Evolutionary conservation across 2,888 invertebrate genomes (phyloP).

Genomic region (Podotricha telesiphe): DNA sequence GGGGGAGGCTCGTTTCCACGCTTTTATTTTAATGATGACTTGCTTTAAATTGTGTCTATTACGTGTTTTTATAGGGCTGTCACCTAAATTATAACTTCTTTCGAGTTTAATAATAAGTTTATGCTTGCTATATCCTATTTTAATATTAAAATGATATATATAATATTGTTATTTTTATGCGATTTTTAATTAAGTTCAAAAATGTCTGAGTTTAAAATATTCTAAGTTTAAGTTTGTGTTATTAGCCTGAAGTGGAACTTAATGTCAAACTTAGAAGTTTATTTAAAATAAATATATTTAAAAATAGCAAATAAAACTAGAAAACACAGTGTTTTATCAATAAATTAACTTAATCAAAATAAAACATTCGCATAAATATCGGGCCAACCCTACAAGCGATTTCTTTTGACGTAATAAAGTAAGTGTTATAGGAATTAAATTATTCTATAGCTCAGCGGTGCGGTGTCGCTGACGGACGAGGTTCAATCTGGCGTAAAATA

Average conservation of each 20-base stretch:
- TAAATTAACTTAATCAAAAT: not conserved
- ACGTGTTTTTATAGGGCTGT: constrained; percentile 39
- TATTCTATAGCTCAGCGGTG: constrained; percentile 35
- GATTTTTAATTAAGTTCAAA: no score
- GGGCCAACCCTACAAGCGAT: constrained; percentile 35
- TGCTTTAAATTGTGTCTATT: constrained; percentile 43
- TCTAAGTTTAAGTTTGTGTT: no score
- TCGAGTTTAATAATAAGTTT: no score
- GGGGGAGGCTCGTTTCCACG: constrained; percentile 42
- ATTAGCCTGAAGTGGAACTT: no score
- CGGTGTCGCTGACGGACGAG: constrained; percentile 21
- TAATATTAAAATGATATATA: no score
- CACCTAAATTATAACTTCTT: not conserved
- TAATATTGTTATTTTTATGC: no score
- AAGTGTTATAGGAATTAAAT: constrained; percentile 39
- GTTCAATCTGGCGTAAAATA: constrained; percentile 30
- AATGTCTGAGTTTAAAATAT: no score
- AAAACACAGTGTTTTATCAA: not conserved
- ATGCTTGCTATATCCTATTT: no score
- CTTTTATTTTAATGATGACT: constrained; percentile 49
- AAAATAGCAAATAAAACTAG: not conserved
- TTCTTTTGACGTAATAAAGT: constrained; percentile 42
- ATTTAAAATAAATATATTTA: no score
- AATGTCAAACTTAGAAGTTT: no score
- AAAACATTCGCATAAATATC: not conserved